A percentile compares a stretch with the other conserved stretches of the same genome.
Conservation (phyloP, 92 coral and sea anemone species). For the Epizoanthus stellaris region DNA sequence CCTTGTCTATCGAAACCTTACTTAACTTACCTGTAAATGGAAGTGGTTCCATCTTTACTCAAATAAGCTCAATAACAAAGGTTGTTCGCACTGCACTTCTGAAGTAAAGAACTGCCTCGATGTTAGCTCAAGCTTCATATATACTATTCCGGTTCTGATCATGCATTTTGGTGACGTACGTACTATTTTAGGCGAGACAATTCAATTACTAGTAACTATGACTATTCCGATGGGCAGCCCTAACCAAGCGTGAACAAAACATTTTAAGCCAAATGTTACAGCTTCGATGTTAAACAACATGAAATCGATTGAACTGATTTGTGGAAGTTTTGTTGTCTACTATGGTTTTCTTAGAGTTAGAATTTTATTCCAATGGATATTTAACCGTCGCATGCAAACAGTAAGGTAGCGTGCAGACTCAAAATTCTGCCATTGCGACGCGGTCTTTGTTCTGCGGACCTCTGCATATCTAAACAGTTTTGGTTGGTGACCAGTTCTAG, state of each 20-base stretch:
- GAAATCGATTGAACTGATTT: neutral
- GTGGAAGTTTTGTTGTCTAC: neutral
- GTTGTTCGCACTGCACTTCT: slow-evolving; percentile 9
- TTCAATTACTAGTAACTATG: slow-evolving; percentile 34
- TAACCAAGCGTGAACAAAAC: slow-evolving; percentile 25
- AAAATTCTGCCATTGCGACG: neutral
- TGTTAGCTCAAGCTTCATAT: slow-evolving; percentile 1
- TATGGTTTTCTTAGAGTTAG: neutral
- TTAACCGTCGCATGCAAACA: neutral
- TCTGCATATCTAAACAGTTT: slow-evolving; percentile 16
- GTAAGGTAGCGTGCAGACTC: slow-evolving; percentile 34
- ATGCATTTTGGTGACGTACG: slow-evolving; percentile 34
- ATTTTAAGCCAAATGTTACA: slow-evolving; percentile 10
- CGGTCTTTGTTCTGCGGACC: slow-evolving; percentile 6
- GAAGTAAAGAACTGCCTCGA: slow-evolving; percentile 27
- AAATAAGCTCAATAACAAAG: slow-evolving; percentile 5
- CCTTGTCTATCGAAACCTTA: neutral
- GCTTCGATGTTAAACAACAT: neutral
- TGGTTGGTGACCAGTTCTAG: neutral
- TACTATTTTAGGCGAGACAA: slow-evolving; percentile 50
- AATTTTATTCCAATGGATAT: neutral
- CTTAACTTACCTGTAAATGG: slow-evolving; percentile 36
- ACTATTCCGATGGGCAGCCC: neutral
- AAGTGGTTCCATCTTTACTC: slow-evolving; percentile 36
- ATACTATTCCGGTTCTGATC: slow-evolving; percentile 10